Percentiles rank a stretch among this genome's conserved stretches.
phyloP scores from a whole-genome alignment of 2,797 vertebrate genomes.

The Garrulus glandarius region DNA sequence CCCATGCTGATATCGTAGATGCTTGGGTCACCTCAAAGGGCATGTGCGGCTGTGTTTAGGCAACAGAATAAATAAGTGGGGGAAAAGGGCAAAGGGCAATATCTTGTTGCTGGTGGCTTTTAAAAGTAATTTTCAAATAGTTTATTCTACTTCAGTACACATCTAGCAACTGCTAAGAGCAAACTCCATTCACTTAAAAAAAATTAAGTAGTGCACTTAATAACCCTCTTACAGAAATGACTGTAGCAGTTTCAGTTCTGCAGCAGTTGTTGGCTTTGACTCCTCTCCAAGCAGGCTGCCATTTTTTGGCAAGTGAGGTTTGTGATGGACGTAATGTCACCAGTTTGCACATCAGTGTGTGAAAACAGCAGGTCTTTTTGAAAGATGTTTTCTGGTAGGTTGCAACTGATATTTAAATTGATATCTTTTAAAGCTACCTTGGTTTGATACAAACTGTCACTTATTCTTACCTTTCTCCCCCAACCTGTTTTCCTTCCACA shows the following conservation, averaged over 20 bases:
- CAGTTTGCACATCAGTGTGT: neutral
- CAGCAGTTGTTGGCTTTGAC: neutral
- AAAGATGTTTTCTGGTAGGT: neutral
- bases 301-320: neutral
- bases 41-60: neutral
- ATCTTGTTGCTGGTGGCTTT: neutral
- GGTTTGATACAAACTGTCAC: neutral
- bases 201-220: neutral
- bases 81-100: neutral
- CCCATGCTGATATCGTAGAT: neutral
- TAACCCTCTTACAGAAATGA: neutral
- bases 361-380: neutral
- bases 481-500: neutral
- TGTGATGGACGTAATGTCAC: neutral
- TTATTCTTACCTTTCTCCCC: neutral
- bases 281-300: neutral
- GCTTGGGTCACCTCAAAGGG: neutral
- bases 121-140: neutral
- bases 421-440: neutral
- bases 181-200: neutral
- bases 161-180: neutral
- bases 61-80: neutral
- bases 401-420: neutral
- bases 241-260: neutral
- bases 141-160: neutral